Percentiles rank a stretch among this genome's conserved stretches.
phyloP scores from a whole-genome alignment of 1,140 invertebrate species.

The Zaprionus inermis region DNA sequence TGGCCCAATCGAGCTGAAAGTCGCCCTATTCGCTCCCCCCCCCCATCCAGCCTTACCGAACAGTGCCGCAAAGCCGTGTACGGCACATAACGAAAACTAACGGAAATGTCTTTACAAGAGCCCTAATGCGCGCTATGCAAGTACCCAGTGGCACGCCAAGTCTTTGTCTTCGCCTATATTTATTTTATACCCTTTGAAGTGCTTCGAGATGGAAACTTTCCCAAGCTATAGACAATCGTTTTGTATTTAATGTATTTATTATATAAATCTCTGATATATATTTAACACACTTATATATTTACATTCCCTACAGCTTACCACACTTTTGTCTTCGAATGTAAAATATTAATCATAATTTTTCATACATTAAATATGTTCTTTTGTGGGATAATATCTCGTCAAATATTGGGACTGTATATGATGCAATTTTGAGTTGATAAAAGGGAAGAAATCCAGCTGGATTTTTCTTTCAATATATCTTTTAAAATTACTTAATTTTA shows the following conservation, averaged over 20 bases:
- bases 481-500: too few species aligned
- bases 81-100: constrained; percentile 50
- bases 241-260: neutral
- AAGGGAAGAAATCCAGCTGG: too few species aligned
- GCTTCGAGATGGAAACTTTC: neutral
- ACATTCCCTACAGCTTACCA: too few species aligned
- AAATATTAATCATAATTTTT: too few species aligned
- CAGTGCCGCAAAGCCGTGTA: neutral
- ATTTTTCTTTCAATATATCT: too few species aligned
- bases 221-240: neutral
- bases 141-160: constrained; percentile 47
- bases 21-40: neutral
- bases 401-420: too few species aligned
- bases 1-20: constrained; percentile 33
- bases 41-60: neutral
- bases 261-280: neutral
- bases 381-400: neutral
- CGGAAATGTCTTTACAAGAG: constrained; percentile 73
- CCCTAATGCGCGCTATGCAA: constrained; percentile 48
- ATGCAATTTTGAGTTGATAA: too few species aligned
- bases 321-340: too few species aligned
- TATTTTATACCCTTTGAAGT: neutral
- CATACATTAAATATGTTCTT: neutral
- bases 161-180: constrained; percentile 2
- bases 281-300: neutral